Percentiles rank a stretch among this genome's conserved stretches.
Evolutionary conservation across 2,113 vertebrate species (phyloP).

Genomic region (Tauraco erythrolophus): DNA sequence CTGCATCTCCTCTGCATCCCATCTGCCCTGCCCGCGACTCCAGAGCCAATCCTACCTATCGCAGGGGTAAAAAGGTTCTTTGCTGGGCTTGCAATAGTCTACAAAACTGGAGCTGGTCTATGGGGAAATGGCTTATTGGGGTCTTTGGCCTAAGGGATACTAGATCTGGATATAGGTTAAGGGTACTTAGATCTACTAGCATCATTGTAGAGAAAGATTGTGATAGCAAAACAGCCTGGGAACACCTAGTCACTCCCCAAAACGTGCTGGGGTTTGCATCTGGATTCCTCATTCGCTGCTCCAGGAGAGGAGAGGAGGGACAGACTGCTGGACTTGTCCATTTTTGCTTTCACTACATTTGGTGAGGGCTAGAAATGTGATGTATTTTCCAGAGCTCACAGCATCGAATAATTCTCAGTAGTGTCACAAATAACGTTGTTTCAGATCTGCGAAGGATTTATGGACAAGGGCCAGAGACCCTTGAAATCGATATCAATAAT

Average conservation of each 20-base stretch:
- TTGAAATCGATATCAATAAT: neutral
- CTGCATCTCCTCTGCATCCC: neutral
- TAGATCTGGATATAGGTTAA: neutral
- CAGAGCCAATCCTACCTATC: neutral
- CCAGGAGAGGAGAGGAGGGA: neutral
- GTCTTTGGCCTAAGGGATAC: neutral
- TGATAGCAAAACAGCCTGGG: neutral
- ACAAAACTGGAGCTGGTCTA: neutral
- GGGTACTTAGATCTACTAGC: neutral
- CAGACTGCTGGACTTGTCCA: neutral
- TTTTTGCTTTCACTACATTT: neutral
- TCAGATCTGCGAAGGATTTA: constrained; percentile 1
- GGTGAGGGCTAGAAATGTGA: neutral
- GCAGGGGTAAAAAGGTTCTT: neutral
- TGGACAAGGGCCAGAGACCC: neutral
- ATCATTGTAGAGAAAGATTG: neutral
- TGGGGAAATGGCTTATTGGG: neutral
- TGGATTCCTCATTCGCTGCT: neutral
- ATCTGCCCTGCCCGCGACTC: fast-evolving
- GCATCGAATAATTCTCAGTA: neutral
- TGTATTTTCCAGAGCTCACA: neutral
- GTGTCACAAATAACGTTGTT: neutral
- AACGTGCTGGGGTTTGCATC: neutral
- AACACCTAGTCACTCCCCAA: neutral
- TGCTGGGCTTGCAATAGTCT: neutral